Evolutionary conservation across 2,797 vertebrate genomes (phyloP).

Genomic region (Helarctos malayanus): DNA sequence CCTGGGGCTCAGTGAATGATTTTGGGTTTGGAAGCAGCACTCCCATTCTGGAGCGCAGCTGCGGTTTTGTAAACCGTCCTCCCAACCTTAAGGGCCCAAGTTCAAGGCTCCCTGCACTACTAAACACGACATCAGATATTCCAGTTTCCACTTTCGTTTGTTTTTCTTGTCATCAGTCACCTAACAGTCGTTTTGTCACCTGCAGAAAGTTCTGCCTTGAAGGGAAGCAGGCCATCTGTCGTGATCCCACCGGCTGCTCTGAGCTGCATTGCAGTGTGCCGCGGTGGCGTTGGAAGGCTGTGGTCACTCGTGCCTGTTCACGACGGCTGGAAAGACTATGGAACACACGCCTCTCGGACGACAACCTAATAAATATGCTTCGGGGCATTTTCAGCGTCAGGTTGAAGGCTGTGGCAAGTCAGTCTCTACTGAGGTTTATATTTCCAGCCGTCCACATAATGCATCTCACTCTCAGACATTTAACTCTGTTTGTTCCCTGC

Average conservation of each 20-base stretch:
- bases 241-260: slow-evolving; percentile 61
- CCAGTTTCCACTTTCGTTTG: slow-evolving; percentile 62
- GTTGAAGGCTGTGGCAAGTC: slow-evolving; percentile 59
- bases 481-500: slow-evolving; percentile 16
- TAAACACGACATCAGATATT: background rate
- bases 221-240: slow-evolving; percentile 63
- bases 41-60: background rate
- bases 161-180: slow-evolving; percentile 72
- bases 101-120: background rate
- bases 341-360: background rate
- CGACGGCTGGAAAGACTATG: slow-evolving; percentile 23
- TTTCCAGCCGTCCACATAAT: slow-evolving; percentile 45
- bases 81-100: background rate
- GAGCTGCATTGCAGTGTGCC: slow-evolving; percentile 43
- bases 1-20: background rate
- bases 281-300: background rate
- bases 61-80: background rate
- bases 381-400: slow-evolving; percentile 50
- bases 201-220: slow-evolving; percentile 62
- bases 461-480: slow-evolving; percentile 46
- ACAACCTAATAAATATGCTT: slow-evolving; percentile 65
- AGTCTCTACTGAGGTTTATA: slow-evolving; percentile 48
- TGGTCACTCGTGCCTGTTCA: slow-evolving; percentile 68
- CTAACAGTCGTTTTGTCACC: slow-evolving; percentile 65
- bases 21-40: background rate